Conservation (phyloP, 2,888 invertebrate species). For the Clitarchus hookeri region DNA sequence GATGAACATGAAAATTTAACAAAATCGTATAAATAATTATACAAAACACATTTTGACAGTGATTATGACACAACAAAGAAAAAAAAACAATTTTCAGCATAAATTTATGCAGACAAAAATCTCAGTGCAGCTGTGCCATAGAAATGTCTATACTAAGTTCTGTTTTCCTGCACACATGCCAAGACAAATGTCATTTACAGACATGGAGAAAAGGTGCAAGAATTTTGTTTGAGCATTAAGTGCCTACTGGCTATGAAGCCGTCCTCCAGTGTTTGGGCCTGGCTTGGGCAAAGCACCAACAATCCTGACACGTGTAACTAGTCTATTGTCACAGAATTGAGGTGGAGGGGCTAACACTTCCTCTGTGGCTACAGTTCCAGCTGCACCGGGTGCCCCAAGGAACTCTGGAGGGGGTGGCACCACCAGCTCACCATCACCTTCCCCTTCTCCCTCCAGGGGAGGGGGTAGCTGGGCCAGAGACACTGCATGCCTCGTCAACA, state of each 20-base stretch:
- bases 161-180: not conserved
- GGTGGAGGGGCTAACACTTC: conserved; percentile 83
- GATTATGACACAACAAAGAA: too few species aligned
- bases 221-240: not conserved
- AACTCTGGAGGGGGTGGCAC: conserved; percentile 67
- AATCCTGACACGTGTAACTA: conserved; percentile 69
- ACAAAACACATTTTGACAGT: too few species aligned
- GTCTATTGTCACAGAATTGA: conserved; percentile 80
- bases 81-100: not conserved
- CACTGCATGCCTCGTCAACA: conserved; percentile 69
- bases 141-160: not conserved
- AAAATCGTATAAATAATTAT: too few species aligned
- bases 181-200: not conserved
- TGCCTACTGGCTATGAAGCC: conserved; percentile 38
- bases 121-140: not conserved
- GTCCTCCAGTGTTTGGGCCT: conserved; percentile 30
- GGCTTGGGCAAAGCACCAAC: conserved; percentile 81
- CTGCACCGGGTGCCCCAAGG: conserved; percentile 54
- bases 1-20: too few species aligned
- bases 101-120: not conserved
- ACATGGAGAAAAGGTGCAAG: conserved; percentile 6
- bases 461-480: conserved; percentile 81
- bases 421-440: conserved; percentile 63
- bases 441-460: conserved; percentile 72
- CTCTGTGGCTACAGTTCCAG: conserved; percentile 55